Base-by-base conservation (phyloP, 92 coral and sea anemone genomes). In the Umimayanthus kanabou region DNA sequence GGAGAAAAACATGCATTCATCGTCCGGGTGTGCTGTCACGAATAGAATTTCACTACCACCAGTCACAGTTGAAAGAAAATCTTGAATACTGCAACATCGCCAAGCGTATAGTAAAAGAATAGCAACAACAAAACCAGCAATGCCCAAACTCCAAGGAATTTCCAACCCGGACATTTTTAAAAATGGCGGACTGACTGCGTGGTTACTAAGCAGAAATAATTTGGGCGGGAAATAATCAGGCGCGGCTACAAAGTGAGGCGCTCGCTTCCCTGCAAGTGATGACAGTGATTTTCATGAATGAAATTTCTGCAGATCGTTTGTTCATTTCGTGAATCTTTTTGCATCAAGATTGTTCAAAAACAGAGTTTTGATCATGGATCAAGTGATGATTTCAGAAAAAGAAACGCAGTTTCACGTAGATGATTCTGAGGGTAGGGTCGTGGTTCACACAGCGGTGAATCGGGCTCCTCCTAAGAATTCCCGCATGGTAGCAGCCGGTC, bases 1-100 rank as follows among this genome's bases (percentile, higher is more conserved):
- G 16, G 96, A 94, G 85, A 97, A 97, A 84, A 97, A 97, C 99
- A 97, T 97, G 77, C 99, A 97, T 79, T 97, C 99, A 84, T 97
- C 99, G 91, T 97, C 99, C 9, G 99, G 99, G 79, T 97, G 99
- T 25, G 99, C 96, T 64, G 94, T 97, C 43, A 97, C 90, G 30
- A 97, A 89, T 25, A 97, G 95, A n/a, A 95, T 86, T 37, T 57
- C 85, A 76, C 92, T 91, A 30, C 95, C 92, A 39, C 57, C 55
- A 79, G 92, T 89, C n/a, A 70, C 39, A 69, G 87, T 83, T 43
- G 87, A 83, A 83, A 83, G 87, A 26, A 42, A 83, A 1, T 83
- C 87, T 70, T 83, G 87, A 15, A 83, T 70, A 29, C n/a, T 43
- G 39, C 66, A 70, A 29, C 87, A 83, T 70, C 87, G 78, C 87